phyloP scores from a whole-genome alignment of 2,888 invertebrate genomes.

The Cosmopolites sordidus region DNA sequence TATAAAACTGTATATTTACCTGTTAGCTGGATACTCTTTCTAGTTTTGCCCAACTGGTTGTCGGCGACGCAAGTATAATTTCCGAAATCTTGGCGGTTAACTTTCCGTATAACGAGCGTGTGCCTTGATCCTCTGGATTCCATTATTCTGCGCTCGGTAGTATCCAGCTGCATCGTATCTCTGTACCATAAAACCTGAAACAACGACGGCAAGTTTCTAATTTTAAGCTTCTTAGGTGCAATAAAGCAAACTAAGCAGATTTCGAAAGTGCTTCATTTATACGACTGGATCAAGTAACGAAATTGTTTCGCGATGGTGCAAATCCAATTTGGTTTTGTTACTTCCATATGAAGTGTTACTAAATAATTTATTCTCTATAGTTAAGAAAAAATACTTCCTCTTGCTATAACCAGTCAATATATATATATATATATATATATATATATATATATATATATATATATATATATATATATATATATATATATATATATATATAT shows the following conservation, averaged over 20 bases:
- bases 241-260: slow-evolving; percentile 11
- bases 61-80: slow-evolving; percentile 68
- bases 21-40: slow-evolving; percentile 62
- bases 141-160: slow-evolving; percentile 63
- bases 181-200: slow-evolving; percentile 64
- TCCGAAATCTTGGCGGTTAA: slow-evolving; percentile 64
- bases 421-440: too few relatives aligned
- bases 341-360: too few relatives aligned
- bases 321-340: too few relatives aligned
- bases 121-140: slow-evolving; percentile 63
- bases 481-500: too few relatives aligned
- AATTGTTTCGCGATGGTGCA: too few relatives aligned
- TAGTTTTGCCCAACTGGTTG: slow-evolving; percentile 62
- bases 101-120: slow-evolving; percentile 64
- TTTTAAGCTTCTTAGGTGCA: slow-evolving; percentile 4
- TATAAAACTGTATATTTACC: slow-evolving; percentile 46
- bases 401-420: too few relatives aligned
- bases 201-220: slow-evolving; percentile 11
- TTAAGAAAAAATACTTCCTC: too few relatives aligned
- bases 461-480: too few relatives aligned
- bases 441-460: too few relatives aligned
- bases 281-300: not conserved
- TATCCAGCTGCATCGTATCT: slow-evolving; percentile 64
- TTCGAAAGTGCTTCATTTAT: slow-evolving; percentile 1
- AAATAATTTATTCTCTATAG: too few relatives aligned